A percentile compares a stretch with the other conserved stretches of the same genome.
Evolutionary conservation across 2,888 invertebrate genomes (phyloP).

Genomic region (Ophion slaviceki): DNA sequence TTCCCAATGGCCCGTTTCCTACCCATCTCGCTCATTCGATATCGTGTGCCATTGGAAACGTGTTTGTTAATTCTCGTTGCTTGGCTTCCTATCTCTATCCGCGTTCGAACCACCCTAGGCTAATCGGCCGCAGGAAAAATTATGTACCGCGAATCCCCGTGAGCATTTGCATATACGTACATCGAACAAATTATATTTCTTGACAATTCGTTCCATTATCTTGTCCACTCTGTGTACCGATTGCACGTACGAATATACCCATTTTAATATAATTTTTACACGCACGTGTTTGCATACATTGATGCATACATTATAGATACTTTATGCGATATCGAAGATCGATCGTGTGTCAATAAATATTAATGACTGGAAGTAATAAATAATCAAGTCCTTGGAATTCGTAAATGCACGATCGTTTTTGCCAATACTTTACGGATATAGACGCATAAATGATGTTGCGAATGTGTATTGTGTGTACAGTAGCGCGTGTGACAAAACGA

Average conservation of each 20-base stretch:
- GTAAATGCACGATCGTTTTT: constrained; percentile 15
- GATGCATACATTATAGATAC: constrained; percentile 8
- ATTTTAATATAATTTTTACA: neutral
- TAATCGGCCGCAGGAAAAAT: neutral
- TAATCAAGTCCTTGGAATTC: constrained; percentile 60
- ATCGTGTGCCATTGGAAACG: neutral
- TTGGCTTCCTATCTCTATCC: constrained; percentile 19
- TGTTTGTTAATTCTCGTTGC: neutral
- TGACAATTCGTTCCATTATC: neutral
- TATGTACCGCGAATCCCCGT: neutral
- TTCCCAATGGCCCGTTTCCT: neutral
- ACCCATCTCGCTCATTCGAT: neutral
- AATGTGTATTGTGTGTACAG: neutral
- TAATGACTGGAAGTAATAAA: constrained; percentile 54
- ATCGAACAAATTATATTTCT: neutral
- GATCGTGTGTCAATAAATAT: constrained; percentile 60
- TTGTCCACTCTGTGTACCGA: neutral
- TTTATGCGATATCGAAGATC: constrained; percentile 52
- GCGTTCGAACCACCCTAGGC: neutral
- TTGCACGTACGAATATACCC: neutral
- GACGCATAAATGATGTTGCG: neutral
- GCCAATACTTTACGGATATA: constrained; percentile 20
- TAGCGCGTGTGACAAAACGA: constrained; percentile 21
- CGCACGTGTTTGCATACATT: neutral
- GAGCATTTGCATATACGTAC: neutral